Evolutionary conservation across 2,888 invertebrate genomes (phyloP).

Genomic region (Apodemia mormo): DNA sequence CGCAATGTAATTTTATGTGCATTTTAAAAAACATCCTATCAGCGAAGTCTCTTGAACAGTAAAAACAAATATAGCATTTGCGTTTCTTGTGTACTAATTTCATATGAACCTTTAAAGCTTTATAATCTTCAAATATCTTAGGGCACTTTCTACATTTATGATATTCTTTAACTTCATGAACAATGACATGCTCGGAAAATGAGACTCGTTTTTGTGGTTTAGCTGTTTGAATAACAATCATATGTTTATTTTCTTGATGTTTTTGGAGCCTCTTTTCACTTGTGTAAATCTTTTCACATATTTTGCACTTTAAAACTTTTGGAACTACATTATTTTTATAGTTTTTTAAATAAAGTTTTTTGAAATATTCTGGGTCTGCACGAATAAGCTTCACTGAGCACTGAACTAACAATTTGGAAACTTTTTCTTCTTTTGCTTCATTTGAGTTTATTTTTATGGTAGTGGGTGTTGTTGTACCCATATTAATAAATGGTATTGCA

Average conservation of each 20-base stretch:
- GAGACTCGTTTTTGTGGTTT: slow-evolving; percentile 64
- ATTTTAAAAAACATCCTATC: slow-evolving; percentile 69
- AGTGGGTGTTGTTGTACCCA: slow-evolving; percentile 9
- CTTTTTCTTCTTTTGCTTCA: slow-evolving; percentile 24
- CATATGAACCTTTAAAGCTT: slow-evolving; percentile 54
- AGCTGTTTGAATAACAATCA: slow-evolving; percentile 50
- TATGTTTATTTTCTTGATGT: slow-evolving; percentile 63
- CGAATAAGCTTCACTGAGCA: slow-evolving; percentile 52
- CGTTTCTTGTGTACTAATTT: slow-evolving; percentile 62
- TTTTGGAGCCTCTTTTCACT: slow-evolving; percentile 57
- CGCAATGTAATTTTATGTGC: slow-evolving; percentile 69
- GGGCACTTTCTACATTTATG: slow-evolving; percentile 68
- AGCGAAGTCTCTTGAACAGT: slow-evolving; percentile 62
- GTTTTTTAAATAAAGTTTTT: slow-evolving; percentile 37
- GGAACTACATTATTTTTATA: slow-evolving; percentile 22
- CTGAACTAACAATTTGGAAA: slow-evolving; percentile 36
- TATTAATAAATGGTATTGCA: slow-evolving; percentile 50
- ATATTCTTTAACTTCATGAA: slow-evolving; percentile 64
- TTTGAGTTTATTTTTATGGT: slow-evolving; percentile 12
- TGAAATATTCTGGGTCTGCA: slow-evolving; percentile 50
- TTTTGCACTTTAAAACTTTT: slow-evolving; percentile 55
- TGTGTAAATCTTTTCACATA: slow-evolving; percentile 60
- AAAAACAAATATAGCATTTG: slow-evolving; percentile 70
- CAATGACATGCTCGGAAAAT: slow-evolving; percentile 64
- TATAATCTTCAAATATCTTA: slow-evolving; percentile 59